Base-by-base conservation (phyloP, 2,113 vertebrate species). In the Speoplatyrhinus poulsoni region DNA sequence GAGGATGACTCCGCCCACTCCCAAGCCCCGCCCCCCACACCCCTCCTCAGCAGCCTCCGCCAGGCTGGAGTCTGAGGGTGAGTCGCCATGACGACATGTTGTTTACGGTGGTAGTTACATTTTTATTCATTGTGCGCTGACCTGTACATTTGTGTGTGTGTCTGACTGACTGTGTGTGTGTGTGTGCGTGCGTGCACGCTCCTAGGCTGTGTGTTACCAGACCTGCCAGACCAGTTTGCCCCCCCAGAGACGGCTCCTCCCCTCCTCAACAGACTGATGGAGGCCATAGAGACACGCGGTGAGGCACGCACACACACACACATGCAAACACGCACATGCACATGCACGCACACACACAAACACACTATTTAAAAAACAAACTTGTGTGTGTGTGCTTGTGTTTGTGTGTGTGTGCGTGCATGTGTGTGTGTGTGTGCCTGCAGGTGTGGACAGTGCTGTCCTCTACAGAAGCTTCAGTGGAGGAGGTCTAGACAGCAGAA, bases 201-300 rank as follows among this genome's bases (percentile, higher is more conserved):
- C 26, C 26, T 26, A 98, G 96, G 82, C 69, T 92, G 91, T 65
- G 61, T 85, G 16, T 82, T 98, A 84, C 93, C 90, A 0, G 96
- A 99, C 76, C 93, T 99, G 59, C 92, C 91, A 0, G 97, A 99
- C 17, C 96, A 96, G 87, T 99, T 99, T 0, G 85, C 92, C n/a
- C 94, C 96, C 65, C 95, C 97, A 12, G 95, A 97, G 47, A 49
- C 91, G 0, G 95, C 95, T 50, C 95, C 96, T 0, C 93, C 92
- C 0, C 90, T 97, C 66, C 94, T 99, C 46, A 82, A 92, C 85
- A 94, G 94, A 85, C 93, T 98, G 61, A 84, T 98, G 78, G 96
- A 97, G 82, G 86, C 94, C 71, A 89, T 99, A 4, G 97, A 99
- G 88, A 94, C 88, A 81, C 97, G 95, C 96, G 97, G 97, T 98